Evolutionary conservation across 2,113 vertebrate species (phyloP), one percentile per base, ranked within the genome.

Genomic region (Eira barbara): DNA sequence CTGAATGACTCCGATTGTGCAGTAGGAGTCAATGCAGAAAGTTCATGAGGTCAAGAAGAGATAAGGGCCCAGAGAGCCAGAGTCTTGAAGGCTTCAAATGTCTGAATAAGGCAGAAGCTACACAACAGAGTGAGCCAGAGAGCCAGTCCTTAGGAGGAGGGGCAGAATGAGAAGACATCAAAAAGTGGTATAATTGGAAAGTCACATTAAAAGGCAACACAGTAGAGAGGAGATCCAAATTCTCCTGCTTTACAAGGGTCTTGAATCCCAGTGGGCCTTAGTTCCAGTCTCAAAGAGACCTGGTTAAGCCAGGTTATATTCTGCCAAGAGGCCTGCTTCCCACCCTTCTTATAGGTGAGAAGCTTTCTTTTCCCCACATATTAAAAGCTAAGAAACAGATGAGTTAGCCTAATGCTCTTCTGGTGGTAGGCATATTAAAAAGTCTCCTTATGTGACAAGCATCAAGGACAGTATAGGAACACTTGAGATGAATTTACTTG

Each of bases 401-500:
- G 88, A 92, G 27, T 27, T 29, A 81, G 94, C 79, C 49, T 87
- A 74, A 95, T 95, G 45, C 45, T 92, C 97, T 95, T 78, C 89
- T 95, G 21, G 45, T 90, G 81, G 45, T 90, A 81, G 94, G 76
- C 79, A 61, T 89, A 94, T 84, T 95, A 87, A 85, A 87, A 85
- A 91, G 83, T 96, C 87, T 94, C 95, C 59, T 92, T 91, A 65
- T 78, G 90, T 97, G 94, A 91, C 96, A 85, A 97, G 67, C 81
- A 91, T 61, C 97, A 97, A 97, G 94, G 97, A 47, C 92, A 91
- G 81, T 71, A 42, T 63, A 94, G 90, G 82, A 94, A 94, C 80
- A 49, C 90, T 91, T 0, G 21, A 96, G 96, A 97, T 97, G 85
- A 96, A 97, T 93, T 97, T 96, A 92, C 94, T 96, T 98, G 96